These are phyloP conservation scores for Lagopus leucura DNA, from an alignment of 2,113 vertebrate genomes.

Conservation along the genomic window DNA sequence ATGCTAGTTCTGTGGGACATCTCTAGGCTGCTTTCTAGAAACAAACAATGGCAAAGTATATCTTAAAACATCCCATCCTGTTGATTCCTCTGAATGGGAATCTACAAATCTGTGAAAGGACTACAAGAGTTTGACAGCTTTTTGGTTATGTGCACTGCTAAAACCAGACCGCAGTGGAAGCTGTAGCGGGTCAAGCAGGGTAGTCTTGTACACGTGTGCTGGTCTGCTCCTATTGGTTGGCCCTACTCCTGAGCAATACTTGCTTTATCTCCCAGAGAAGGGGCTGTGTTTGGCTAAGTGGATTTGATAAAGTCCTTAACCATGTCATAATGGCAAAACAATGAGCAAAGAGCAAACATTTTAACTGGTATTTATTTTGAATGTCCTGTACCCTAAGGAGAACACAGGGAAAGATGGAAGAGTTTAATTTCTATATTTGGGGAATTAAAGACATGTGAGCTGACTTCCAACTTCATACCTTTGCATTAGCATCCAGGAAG, in stretches of 20 bases:
- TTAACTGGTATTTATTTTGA: neutral
- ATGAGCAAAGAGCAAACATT: neutral
- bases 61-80: neutral
- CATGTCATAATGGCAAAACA: neutral
- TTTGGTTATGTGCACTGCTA: neutral
- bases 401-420: neutral
- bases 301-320: neutral
- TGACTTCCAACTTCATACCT: neutral
- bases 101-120: neutral
- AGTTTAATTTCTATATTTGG: neutral
- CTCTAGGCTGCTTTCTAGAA: neutral
- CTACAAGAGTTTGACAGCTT: neutral
- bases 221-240: neutral
- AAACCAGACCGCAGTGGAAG: neutral
- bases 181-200: neutral
- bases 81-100: neutral
- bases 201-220: neutral
- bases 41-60: neutral
- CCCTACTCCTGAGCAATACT: neutral
- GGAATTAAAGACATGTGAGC: neutral
- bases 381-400: neutral
- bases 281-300: neutral
- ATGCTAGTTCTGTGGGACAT: neutral
- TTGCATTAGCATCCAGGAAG: neutral
- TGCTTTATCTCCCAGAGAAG: rapidly evolving